Percentiles rank a stretch among this genome's conserved stretches.
These are phyloP conservation scores for Tridacna crocea DNA, from an alignment of 2,888 invertebrate genomes.

Conservation along the genomic window DNA sequence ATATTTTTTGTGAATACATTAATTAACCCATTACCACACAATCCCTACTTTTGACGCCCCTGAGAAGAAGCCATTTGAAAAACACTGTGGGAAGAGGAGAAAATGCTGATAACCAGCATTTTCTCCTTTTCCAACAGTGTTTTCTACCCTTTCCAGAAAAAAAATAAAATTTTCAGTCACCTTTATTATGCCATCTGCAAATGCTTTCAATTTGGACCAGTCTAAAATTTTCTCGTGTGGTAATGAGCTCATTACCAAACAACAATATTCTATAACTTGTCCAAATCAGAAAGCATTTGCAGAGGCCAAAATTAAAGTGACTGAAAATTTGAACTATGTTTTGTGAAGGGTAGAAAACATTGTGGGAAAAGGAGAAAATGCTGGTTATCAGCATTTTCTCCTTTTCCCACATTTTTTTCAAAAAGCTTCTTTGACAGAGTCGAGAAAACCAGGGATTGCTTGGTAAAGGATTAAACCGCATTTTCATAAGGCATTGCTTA, in stretches of 20 bases:
- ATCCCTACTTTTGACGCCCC: no score
- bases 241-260: neutral
- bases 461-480: neutral
- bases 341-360: neutral
- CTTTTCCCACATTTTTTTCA: neutral
- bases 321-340: neutral
- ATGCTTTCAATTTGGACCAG: neutral
- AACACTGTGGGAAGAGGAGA: neutral
- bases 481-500: no score
- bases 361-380: slow-evolving; percentile 7
- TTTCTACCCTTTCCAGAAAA: neutral
- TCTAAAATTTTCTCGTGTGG: neutral
- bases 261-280: neutral
- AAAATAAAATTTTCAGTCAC: neutral
- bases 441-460: neutral
- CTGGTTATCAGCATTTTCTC: neutral
- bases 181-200: neutral
- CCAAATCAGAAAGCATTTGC: neutral
- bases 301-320: neutral
- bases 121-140: no score
- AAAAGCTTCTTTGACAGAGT: neutral
- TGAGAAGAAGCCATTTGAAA: no score
- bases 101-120: no score
- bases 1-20: no score
- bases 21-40: no score